Conservation (phyloP, 1,140 invertebrate species). For the Helicoverpa armigera region DNA sequence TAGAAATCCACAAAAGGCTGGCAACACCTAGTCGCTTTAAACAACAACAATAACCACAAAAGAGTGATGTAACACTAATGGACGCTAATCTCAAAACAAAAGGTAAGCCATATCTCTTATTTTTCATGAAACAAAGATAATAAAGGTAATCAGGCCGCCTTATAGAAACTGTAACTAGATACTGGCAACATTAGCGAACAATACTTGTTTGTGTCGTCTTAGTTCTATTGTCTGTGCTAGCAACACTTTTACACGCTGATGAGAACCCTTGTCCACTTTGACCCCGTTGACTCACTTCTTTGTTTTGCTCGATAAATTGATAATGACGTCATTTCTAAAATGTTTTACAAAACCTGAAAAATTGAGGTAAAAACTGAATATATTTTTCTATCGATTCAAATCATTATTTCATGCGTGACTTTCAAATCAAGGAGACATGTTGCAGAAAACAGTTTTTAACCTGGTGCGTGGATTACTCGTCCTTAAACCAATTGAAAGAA, state of each 20-base stretch:
- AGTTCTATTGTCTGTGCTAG: conserved; percentile 17
- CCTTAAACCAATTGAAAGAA: too few species aligned
- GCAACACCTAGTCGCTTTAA: not conserved
- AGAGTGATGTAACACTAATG: conserved; percentile 17
- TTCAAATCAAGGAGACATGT: too few species aligned
- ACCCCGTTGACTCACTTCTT: conserved; percentile 12
- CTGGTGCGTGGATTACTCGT: too few species aligned
- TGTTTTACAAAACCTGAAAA: too few species aligned
- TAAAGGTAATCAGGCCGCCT: conserved; percentile 28
- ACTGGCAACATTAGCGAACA: conserved; percentile 25
- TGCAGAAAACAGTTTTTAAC: too few species aligned
- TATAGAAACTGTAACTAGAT: conserved; percentile 29
- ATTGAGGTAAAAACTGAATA: too few species aligned
- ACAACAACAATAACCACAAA: not conserved
- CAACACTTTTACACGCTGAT: conserved; percentile 28
- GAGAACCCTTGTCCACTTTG: conserved; percentile 11
- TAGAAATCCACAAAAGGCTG: not conserved
- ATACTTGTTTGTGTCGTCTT: not conserved
- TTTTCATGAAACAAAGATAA: conserved; percentile 14
- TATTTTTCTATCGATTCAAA: too few species aligned
- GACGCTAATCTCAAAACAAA: not conserved
- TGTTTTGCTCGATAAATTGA: not conserved
- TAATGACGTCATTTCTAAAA: not conserved
- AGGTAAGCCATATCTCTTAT: not conserved
- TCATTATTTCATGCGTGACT: too few species aligned